Evolutionary conservation across 1,140 invertebrate species (phyloP), one percentile per base, ranked within the genome.

Genomic region (Anagrus nilaparvatae): DNA sequence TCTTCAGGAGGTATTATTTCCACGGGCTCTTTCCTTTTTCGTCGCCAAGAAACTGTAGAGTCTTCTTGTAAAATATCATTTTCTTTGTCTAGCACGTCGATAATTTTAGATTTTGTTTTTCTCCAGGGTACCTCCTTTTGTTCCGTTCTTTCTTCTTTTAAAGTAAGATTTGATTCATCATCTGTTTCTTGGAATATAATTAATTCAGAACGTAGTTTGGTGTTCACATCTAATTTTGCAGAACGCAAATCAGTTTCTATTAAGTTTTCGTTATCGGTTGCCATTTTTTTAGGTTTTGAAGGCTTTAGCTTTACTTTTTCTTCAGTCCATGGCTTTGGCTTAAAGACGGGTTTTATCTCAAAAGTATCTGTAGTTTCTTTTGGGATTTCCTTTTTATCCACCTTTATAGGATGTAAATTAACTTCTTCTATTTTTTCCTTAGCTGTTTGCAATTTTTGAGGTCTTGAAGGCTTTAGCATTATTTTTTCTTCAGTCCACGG

Each of bases 401-500:
- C 53, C 51, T 69, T 69, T 2, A 69, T 61, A 16, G 70, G 71
- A 51, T 77, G 76, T 28, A 71, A 40, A 32, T 58, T 33, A 6
- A 69, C 51, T 12, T 55, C 49, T 48, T 71, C 66, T 5, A 68
- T 1, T 0, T 44, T 52, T 45, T 70, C 62, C 53, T 66, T 72
- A 1, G 51, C 52, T 21, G 62, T 47, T 50, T 61, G 58, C 49
- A 68, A 70, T 16, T 40, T 56, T 36, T 63, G 48, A 27, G 56
- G 53, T 45, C 54, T 56, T 3, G 59, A 47, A 43, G 54, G 58
- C 39, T 65, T 68, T 2, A 71, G 25, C 20, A 51, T 55, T 17
- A 54, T 51, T 54, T 57, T 61, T 59, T 78, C 74, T 52, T 76
- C 66, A 23, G 63, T 76, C 71, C 74, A 75, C 14, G 63, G 61